Percentiles rank a stretch among this genome's conserved stretches.
Conservation (phyloP, 2,888 invertebrate species). For the Troides aeacus region DNA sequence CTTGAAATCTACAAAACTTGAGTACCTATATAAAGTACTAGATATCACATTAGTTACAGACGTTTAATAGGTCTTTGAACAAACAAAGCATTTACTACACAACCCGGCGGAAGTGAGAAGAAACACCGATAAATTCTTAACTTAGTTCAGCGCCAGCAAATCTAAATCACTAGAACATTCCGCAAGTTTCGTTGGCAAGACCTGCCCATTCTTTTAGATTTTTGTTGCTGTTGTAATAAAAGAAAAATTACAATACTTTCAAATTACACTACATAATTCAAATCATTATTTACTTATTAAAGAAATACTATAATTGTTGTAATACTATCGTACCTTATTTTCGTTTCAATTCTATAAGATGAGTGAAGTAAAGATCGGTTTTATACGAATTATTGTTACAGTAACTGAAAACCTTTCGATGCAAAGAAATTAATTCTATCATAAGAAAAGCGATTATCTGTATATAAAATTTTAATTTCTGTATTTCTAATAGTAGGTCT, state of each 20-base stretch:
- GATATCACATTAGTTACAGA: background rate
- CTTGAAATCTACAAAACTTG: no score
- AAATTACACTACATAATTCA: background rate
- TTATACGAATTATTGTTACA: no score
- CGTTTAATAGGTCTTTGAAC: slow-evolving; percentile 21
- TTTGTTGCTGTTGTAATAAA: background rate
- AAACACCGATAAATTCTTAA: slow-evolving; percentile 26
- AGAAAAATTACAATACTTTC: background rate
- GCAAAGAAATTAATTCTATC: no score
- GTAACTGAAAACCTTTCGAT: no score
- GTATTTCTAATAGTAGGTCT: no score
- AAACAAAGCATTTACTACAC: slow-evolving; percentile 19
- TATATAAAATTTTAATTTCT: no score
- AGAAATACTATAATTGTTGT: no score
- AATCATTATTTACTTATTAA: no score
- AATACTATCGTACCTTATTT: no score
- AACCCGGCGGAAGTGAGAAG: slow-evolving; percentile 10
- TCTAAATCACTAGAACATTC: slow-evolving; percentile 29
- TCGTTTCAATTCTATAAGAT: no score
- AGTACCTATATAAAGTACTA: background rate
- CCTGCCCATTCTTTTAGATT: slow-evolving; percentile 12
- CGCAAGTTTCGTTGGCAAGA: slow-evolving; percentile 24
- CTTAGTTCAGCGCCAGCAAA: slow-evolving; percentile 18
- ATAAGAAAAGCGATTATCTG: no score
- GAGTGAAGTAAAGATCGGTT: no score